Evolutionary conservation across 2,888 invertebrate species (phyloP).

Genomic region (Scelioninae gen. 1): DNA sequence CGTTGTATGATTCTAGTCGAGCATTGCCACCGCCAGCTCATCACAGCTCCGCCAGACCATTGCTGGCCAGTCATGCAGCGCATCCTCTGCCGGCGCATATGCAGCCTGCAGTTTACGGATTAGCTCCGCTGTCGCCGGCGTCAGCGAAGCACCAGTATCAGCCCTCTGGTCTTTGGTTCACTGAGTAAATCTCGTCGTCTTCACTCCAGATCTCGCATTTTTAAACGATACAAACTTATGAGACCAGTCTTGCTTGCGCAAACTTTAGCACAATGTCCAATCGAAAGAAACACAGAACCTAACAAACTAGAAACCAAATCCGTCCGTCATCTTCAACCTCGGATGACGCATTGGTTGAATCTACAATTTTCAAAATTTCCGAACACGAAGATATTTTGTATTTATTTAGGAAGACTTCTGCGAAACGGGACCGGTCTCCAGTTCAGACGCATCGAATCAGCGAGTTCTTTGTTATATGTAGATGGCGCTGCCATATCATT

Average conservation of each 20-base stretch:
- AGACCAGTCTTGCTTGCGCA: slow-evolving; percentile 6
- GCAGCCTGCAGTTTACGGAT: slow-evolving; percentile 88
- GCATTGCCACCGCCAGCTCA: slow-evolving; percentile 93
- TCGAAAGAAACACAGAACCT: slow-evolving; percentile 5
- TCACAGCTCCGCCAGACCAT: slow-evolving; percentile 90
- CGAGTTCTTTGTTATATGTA: too few relatives aligned
- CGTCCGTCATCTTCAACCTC: slow-evolving; percentile 72
- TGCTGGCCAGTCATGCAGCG: slow-evolving; percentile 88
- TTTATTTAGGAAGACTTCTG: too few relatives aligned
- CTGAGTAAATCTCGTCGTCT: slow-evolving; percentile 86
- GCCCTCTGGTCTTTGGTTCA: slow-evolving; percentile 90
- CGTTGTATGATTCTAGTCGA: slow-evolving; percentile 85
- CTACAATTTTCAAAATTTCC: not conserved
- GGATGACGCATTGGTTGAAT: too few relatives aligned
- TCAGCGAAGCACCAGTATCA: slow-evolving; percentile 87
- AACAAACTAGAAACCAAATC: slow-evolving; percentile 76
- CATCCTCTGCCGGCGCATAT: slow-evolving; percentile 93
- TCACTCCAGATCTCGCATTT: too few relatives aligned
- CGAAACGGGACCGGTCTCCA: too few relatives aligned
- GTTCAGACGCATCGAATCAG: too few relatives aligned
- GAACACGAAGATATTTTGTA: not conserved
- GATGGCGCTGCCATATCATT: too few relatives aligned
- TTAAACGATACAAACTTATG: not conserved
- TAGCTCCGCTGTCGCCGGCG: slow-evolving; percentile 89
- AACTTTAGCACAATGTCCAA: not conserved